phyloP scores from a whole-genome alignment of 2,888 invertebrate species.

The Acronicta psi region DNA sequence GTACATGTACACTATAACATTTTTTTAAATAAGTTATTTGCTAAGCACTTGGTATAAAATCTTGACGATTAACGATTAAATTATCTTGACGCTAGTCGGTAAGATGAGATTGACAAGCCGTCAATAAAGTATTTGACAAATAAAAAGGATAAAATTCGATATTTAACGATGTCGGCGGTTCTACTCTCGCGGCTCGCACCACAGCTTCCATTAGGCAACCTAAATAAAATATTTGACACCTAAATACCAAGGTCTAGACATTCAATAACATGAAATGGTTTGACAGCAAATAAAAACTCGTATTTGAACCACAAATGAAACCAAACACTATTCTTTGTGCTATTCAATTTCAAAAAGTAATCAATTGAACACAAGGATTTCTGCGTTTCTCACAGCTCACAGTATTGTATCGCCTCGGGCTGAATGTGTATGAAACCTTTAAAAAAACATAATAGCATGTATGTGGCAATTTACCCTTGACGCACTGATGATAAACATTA shows the following conservation, averaged over 20 bases:
- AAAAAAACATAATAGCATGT: slow-evolving; percentile 31
- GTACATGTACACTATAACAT: too few relatives aligned
- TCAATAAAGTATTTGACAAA: too few relatives aligned
- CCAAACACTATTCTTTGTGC: slow-evolving; percentile 24
- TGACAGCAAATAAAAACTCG: slow-evolving; percentile 17
- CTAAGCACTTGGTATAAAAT: too few relatives aligned
- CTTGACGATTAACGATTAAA: too few relatives aligned
- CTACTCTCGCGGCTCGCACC: too few relatives aligned
- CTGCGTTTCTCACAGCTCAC: slow-evolving; percentile 30
- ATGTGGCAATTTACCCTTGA: slow-evolving; percentile 50
- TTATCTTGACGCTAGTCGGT: too few relatives aligned
- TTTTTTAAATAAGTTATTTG: too few relatives aligned
- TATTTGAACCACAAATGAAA: slow-evolving; percentile 22
- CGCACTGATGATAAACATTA: slow-evolving; percentile 34
- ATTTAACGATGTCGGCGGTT: too few relatives aligned
- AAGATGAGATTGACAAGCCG: too few relatives aligned
- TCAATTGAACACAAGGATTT: slow-evolving; percentile 43
- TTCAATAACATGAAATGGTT: slow-evolving; percentile 15
- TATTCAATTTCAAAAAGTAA: slow-evolving; percentile 45
- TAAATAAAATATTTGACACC: background rate
- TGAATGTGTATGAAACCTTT: slow-evolving; percentile 22
- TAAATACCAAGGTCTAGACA: slow-evolving; percentile 11
- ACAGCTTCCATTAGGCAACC: background rate
- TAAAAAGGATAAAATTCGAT: too few relatives aligned
- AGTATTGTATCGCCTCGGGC: slow-evolving; percentile 22